Percentiles rank a stretch among this genome's conserved stretches.
Conservation (phyloP, 2,113 vertebrate species). For the Gorsachius goisagi region DNA sequence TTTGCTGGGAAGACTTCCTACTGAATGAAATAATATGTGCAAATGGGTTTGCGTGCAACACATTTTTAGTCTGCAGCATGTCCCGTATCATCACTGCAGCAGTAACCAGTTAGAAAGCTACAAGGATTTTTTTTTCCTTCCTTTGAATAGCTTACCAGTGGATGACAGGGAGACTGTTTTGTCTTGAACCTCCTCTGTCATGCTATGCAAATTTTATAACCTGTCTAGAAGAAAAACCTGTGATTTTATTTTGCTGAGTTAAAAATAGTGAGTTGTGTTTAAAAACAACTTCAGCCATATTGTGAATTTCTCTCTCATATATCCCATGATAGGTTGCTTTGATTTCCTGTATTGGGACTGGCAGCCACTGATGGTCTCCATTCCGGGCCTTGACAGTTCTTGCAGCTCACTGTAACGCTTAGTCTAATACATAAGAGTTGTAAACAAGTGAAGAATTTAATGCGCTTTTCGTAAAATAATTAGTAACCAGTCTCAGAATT, state of each 20-base stretch:
- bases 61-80: background rate
- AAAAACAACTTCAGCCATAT: rapidly evolving
- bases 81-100: background rate
- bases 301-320: background rate
- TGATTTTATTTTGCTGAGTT: background rate
- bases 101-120: background rate
- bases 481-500: background rate
- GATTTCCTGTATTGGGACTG: background rate
- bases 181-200: background rate
- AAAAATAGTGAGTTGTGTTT: background rate
- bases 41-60: background rate
- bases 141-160: background rate
- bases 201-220: background rate
- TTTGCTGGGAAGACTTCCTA: background rate
- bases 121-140: background rate
- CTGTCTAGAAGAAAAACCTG: background rate
- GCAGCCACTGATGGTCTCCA: background rate
- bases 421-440: background rate
- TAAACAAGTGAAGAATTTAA: background rate
- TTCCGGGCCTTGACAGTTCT: background rate
- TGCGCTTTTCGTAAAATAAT: background rate
- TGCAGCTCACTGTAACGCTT: background rate
- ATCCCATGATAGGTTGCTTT: background rate
- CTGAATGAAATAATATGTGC: background rate
- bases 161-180: background rate